phyloP scores from a whole-genome alignment of 1,140 invertebrate species.

The Ctenoplectra terminalis region DNA sequence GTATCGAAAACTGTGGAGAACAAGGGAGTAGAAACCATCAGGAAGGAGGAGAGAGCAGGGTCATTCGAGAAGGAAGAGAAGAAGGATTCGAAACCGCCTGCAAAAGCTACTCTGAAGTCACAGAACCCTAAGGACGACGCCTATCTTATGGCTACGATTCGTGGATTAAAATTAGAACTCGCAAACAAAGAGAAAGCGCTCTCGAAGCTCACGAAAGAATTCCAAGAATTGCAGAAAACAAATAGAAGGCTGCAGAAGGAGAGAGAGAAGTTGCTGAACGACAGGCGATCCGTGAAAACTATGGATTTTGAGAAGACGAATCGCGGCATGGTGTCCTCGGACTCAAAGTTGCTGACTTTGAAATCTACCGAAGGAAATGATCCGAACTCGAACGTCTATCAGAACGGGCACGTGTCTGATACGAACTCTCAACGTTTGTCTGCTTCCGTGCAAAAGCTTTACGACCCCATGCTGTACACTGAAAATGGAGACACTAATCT shows the following conservation, averaged over 20 bases:
- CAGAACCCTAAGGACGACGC: slow-evolving; percentile 86
- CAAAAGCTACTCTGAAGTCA: slow-evolving; percentile 69
- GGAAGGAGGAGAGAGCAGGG: slow-evolving; percentile 53
- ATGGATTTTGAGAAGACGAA: slow-evolving; percentile 70
- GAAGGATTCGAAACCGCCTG: slow-evolving; percentile 52
- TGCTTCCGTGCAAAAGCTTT: slow-evolving; percentile 76
- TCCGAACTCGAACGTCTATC: slow-evolving; percentile 80
- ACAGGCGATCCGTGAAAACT: slow-evolving; percentile 68
- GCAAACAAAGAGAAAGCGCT: slow-evolving; percentile 88
- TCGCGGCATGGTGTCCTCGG: slow-evolving; percentile 70
- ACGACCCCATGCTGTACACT: slow-evolving; percentile 81
- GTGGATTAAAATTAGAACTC: slow-evolving; percentile 89
- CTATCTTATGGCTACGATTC: slow-evolving; percentile 90
- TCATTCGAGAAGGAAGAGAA: slow-evolving; percentile 60
- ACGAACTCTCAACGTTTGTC: slow-evolving; percentile 79
- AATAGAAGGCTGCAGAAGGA: slow-evolving; percentile 89
- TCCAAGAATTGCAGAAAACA: slow-evolving; percentile 89
- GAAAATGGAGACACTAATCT: slow-evolving; percentile 81
- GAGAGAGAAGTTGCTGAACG: slow-evolving; percentile 85
- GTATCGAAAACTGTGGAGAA: slow-evolving; percentile 60
- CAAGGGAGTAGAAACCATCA: slow-evolving; percentile 59
- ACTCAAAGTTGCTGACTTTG: slow-evolving; percentile 72
- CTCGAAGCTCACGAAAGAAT: slow-evolving; percentile 87
- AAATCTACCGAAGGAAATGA: slow-evolving; percentile 76
- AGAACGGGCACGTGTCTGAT: slow-evolving; percentile 80